phyloP scores from a whole-genome alignment of 1,140 invertebrate genomes.

The Dolichoris vasculosae region DNA sequence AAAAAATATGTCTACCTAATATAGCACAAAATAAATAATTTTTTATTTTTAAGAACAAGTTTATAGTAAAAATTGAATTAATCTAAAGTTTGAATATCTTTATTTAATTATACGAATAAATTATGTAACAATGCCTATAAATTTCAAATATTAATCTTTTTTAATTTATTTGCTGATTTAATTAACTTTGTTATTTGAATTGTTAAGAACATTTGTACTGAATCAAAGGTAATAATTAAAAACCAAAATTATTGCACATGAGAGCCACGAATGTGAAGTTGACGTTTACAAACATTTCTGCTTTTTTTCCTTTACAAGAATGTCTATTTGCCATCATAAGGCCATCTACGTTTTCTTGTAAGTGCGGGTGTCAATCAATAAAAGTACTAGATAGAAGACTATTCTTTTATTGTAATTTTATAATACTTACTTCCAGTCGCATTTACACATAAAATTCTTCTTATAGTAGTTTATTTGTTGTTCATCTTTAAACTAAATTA shows the following conservation, averaged over 20 bases:
- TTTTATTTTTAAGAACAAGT: background rate
- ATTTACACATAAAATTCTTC: too few relatives aligned
- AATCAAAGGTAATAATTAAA: background rate
- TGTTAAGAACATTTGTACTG: background rate
- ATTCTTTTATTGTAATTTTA: background rate
- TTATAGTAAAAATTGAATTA: conserved; percentile 6
- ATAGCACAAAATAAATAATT: conserved; percentile 2
- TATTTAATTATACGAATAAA: too few relatives aligned
- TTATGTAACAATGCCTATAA: too few relatives aligned
- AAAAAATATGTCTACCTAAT: background rate
- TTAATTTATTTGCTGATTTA: too few relatives aligned
- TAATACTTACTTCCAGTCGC: background rate
- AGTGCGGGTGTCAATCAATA: conserved; percentile 30
- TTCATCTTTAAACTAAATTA: too few relatives aligned
- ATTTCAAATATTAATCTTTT: too few relatives aligned
- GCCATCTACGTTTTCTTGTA: conserved; percentile 13
- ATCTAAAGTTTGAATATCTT: too few relatives aligned
- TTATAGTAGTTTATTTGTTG: too few relatives aligned
- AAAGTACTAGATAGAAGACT: conserved; percentile 12
- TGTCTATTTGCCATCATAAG: conserved; percentile 26
- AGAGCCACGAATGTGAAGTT: background rate
- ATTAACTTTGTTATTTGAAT: too few relatives aligned
- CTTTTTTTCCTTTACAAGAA: background rate
- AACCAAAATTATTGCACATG: background rate
- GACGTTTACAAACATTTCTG: background rate